Evolutionary conservation across 2,888 invertebrate species (phyloP), one percentile per base, ranked within the genome.

Genomic region (Bugulina stolonifera): DNA sequence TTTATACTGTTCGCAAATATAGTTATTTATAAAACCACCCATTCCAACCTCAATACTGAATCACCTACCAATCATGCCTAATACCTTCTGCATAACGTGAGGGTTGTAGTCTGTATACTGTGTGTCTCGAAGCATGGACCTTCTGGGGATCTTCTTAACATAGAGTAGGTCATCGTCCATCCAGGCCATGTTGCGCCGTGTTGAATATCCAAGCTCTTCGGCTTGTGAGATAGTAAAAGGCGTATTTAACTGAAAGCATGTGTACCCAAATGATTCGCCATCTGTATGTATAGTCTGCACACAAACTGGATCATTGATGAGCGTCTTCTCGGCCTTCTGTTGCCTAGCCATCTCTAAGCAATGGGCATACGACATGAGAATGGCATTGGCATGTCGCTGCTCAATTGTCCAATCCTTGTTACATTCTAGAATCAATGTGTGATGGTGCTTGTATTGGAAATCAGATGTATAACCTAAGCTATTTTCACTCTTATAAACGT

Each of bases 211-310:
- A 2, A 25, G 5, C 0, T 87, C 82, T 29, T 82, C 82, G 34
- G 88, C 88, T 32, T 87, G 86, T 0, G 64, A 72, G 55, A 72
- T 75, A 0, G 88, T 87, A 76, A 86, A 85, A 81, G 85, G 76
- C 1, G 92, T 83, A 82, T 92, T 88, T 22, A 96, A 86, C 84
- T 96, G 93, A 73, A 92, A 89, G 25, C 93, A 88, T 1, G 91
- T 90, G 81, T 94, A 93, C 81, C 93, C 90, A 81, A 91, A 92
- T 55, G 87, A 85, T 76, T 88, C 86, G 0, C 93, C 91, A 81
- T 93, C 90, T 1, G 91, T 90, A 77, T 93, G 92, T 76, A 95
- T 87, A 80, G 91, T 90, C 82, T 95, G 94, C 1, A 94, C 85
- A 57, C 90, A 89, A 71, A 94, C 87, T 2, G 95, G 94, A 78